Conservation (phyloP, 2,113 vertebrate species). For the Pardalotus punctatus region DNA sequence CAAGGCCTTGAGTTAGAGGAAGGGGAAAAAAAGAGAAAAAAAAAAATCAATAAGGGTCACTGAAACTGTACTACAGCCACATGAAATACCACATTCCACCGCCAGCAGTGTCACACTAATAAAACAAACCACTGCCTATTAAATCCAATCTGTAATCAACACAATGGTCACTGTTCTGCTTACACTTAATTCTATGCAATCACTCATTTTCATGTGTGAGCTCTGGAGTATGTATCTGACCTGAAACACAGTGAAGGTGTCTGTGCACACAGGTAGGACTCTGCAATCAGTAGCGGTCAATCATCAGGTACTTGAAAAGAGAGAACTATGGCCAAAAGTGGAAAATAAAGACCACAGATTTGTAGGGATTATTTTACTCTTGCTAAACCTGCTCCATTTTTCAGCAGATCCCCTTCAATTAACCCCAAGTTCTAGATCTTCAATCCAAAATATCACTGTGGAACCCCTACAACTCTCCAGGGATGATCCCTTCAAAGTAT, state of each 20-base stretch:
- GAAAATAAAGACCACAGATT: not conserved
- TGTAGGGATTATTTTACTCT: not conserved
- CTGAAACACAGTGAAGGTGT: not conserved
- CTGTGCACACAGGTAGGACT: not conserved
- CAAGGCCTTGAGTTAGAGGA: not conserved
- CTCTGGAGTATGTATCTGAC: not conserved
- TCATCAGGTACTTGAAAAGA: not conserved
- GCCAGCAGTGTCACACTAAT: not conserved
- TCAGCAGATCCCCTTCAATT: not conserved
- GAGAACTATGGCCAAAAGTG: not conserved
- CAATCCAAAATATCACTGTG: not conserved
- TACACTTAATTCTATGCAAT: not conserved
- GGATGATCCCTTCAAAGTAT: not conserved
- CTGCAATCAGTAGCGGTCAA: not conserved
- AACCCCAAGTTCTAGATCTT: not conserved
- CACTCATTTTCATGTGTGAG: not conserved
- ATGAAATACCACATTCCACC: not conserved
- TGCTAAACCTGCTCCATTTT: not conserved
- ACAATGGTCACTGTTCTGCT: not conserved
- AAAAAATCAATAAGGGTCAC: not conserved
- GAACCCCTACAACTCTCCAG: not conserved
- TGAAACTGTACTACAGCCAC: not conserved
- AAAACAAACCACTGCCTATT: not conserved
- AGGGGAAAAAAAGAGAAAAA: fast-evolving
- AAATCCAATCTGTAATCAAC: not conserved